Base-by-base conservation (phyloP, 2,888 invertebrate genomes). In the Lymantria monacha region DNA sequence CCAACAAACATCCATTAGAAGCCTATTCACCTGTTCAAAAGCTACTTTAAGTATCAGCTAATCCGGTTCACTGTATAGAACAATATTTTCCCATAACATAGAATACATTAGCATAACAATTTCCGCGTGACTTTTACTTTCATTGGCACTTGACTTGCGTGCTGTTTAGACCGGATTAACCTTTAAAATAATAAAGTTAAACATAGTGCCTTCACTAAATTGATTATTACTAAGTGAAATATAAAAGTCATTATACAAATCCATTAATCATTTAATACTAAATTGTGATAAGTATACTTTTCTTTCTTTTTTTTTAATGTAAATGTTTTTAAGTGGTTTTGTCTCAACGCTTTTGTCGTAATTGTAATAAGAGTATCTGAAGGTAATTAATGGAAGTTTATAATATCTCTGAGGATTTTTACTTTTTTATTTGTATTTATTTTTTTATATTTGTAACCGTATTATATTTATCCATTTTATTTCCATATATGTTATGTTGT, bases 71-170 rank as follows among this genome's bases (percentile, higher is more conserved):
- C 42, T 31, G 37, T 36, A 30, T 33, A 30, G 30, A 53, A 45
- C 46, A 53, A 22, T 48, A 48, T 52, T 55, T 59, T 57, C 49
- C 49, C 53, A 59, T 53, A 49, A 44, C 42, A 51, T 52, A 46
- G 52, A 50, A 53, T 49, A 60, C 53, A 63, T 61, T 53, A 55
- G 37, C 53, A 57, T 46, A 56, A 54, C 44, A 54, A 67, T 62
- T 55, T 60, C 60, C 57, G 47, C 44, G 41, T 33, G 42, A 55
- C 59, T 61, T 55, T 63, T 61, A 65, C 65, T 66, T 65, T 59
- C 59, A 49, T 61, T 40, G 7, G 47, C 46, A 58, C 48, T 30
- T 15, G 30, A 22, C 53, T 55, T 43, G 44, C 50, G 42, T 55
- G 49, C 46, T 51, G 42, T 42, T 37, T 45, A 50, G 45, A 57